A percentile compares a stretch with the other conserved stretches of the same genome.
Conservation (phyloP, 2,113 vertebrate species). For the Ellobius talpinus region DNA sequence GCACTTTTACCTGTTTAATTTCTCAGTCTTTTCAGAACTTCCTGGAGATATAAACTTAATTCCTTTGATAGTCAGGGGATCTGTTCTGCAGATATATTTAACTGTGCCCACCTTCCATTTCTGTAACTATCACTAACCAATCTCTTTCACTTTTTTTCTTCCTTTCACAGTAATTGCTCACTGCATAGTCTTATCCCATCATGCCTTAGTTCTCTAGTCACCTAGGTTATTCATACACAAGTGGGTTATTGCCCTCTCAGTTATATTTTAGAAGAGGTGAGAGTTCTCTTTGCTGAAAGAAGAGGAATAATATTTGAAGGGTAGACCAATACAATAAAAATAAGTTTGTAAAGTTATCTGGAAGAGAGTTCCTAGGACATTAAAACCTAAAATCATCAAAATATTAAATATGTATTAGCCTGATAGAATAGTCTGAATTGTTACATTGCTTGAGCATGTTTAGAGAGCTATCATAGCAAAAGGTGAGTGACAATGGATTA, state of each 20-base stretch:
- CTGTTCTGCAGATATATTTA: neutral
- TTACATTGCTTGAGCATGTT: neutral
- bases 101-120: neutral
- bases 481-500: neutral
- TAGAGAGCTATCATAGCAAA: rapidly evolving
- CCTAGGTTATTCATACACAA: neutral
- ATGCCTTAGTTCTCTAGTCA: neutral
- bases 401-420: neutral
- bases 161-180: neutral
- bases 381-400: neutral
- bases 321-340: neutral
- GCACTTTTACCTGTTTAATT: neutral
- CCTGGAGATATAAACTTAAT: neutral
- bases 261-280: neutral
- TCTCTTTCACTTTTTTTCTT: neutral
- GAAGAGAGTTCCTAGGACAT: neutral
- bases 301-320: neutral
- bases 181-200: neutral
- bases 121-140: neutral
- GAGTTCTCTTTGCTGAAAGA: neutral
- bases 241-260: neutral
- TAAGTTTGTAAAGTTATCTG: neutral
- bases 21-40: neutral
- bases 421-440: neutral
- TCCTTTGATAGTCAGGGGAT: neutral